Conservation (phyloP, 2,113 vertebrate species). For the Mus musculus region DNA sequence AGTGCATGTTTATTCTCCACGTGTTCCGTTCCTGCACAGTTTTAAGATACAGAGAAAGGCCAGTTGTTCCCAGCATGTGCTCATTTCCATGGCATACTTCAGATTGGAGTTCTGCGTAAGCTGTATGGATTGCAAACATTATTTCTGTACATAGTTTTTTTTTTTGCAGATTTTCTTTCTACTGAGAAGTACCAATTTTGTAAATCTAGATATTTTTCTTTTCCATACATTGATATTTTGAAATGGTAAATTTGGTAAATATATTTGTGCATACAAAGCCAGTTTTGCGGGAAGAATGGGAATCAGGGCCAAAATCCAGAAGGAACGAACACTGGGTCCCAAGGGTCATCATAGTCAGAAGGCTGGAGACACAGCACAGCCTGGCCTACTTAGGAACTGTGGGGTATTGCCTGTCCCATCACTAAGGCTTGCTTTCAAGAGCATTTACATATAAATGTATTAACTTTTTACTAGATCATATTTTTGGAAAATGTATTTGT, state of each 20-base stretch:
- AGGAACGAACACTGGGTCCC: neutral
- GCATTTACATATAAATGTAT: neutral
- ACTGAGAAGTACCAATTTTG: neutral
- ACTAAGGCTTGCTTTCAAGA: neutral
- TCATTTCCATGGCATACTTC: neutral
- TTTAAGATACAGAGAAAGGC: neutral
- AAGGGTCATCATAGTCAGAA: neutral
- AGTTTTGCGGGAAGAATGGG: rapidly evolving
- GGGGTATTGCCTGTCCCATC: neutral
- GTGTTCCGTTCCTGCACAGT: neutral
- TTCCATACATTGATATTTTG: neutral
- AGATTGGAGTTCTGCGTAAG: neutral
- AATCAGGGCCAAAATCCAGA: neutral
- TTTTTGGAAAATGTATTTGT: neutral
- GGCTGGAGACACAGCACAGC: neutral
- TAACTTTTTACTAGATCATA: neutral
- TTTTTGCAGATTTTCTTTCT: neutral
- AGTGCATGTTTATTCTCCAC: neutral
- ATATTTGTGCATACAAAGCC: neutral
- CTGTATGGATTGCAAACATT: neutral
- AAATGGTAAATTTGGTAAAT: neutral
- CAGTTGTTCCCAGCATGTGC: neutral
- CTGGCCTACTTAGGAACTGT: no score
- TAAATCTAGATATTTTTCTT: neutral
- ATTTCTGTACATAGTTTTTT: neutral